Percentiles rank a stretch among this genome's conserved stretches.
phyloP scores from a whole-genome alignment of 2,797 vertebrate genomes.

The Karalla daura region DNA sequence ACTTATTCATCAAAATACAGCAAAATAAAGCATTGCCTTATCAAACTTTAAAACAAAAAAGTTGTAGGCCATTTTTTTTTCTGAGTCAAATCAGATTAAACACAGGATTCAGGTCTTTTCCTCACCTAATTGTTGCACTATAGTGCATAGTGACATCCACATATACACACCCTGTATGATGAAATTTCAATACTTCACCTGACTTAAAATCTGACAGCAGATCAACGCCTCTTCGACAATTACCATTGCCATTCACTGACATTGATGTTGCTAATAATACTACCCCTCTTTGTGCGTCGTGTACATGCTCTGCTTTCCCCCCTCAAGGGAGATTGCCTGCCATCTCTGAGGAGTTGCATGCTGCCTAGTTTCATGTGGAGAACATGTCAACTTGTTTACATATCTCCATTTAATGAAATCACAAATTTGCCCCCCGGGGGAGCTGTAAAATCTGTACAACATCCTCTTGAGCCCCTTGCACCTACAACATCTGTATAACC shows the following conservation, averaged over 20 bases:
- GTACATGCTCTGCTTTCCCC: conserved; percentile 2
- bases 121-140: too few species aligned
- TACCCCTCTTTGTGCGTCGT: conserved; percentile 10
- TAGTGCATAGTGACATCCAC: too few species aligned
- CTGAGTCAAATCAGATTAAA: too few species aligned
- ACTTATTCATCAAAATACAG: too few species aligned
- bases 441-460: background rate
- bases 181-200: too few species aligned
- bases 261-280: conserved; percentile 11
- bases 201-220: background rate
- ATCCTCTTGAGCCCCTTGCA: conserved; percentile 18
- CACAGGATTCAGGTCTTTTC: too few species aligned
- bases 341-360: conserved; percentile 27
- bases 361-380: conserved; percentile 10
- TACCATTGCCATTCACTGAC: background rate
- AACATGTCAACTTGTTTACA: conserved; percentile 10
- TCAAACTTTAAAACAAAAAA: too few species aligned
- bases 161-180: background rate
- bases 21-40: too few species aligned
- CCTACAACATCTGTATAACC: conserved; percentile 28
- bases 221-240: background rate
- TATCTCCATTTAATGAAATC: background rate
- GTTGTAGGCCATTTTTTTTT: too few species aligned
- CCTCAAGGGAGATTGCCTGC: conserved; percentile 19
- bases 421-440: conserved; percentile 1